Base-by-base conservation (phyloP, 2,888 invertebrate species). In the Philhelius pedissequus region DNA sequence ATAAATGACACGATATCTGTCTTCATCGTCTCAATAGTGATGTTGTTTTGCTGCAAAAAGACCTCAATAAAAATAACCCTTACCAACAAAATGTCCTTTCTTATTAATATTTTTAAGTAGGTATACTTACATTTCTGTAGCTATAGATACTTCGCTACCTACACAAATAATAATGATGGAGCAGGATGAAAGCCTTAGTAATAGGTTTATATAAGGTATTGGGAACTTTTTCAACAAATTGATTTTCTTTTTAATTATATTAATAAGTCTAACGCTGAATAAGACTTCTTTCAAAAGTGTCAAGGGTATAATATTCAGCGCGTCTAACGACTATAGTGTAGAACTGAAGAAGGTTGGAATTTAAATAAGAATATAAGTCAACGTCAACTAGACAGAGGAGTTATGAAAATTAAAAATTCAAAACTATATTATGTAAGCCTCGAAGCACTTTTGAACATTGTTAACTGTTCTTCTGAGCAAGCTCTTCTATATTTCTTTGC, bases 1-100 rank as follows among this genome's bases (percentile, higher is more conserved):
- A 73, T 73, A 62, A 62, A 62, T 1, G 60, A 56, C 32, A 45
- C 40, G 18, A 50, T 25, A 32, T 20, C 48, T 45, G 22, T 15
- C 15, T 15, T 30, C 52, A 25, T 25, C n/a, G 27, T 30, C 48
- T 48, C 6, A 4, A 11, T 6, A 43, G 18, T 18, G 40, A 15
- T 27, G 60, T 6, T 11, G 25, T 13, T 60, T 40, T 43, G 11
- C 60, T 27, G 27, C 11, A 43, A 11, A n/a, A 43, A 5, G 27
- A 40, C 27, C 32, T 50, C 27, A 13, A 20, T 64, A 30, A 27
- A 30, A 25, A 48, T 22, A 45, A 45, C 48, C 22, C 48, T 2
- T 7, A 22, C 22, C 48, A 5, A 13, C 1, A 25, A 48, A 48
- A 22, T 20, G 45, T 22, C 13, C 2, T 48, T 48, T 22, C 22